Conservation (phyloP, 2,888 invertebrate genomes). For the Lasioglossum morio region DNA sequence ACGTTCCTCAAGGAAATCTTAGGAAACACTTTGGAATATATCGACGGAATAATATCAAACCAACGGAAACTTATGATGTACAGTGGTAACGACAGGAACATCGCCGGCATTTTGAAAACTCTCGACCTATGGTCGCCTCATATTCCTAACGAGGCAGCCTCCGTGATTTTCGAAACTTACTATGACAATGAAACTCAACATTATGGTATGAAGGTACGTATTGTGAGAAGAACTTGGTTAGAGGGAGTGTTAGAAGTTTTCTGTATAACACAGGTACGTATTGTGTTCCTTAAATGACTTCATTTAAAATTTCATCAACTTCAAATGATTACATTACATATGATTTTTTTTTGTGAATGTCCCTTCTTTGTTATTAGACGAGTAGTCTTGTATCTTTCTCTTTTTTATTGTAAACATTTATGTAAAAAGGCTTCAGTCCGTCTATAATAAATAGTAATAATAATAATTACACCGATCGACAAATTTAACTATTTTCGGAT, state of each 20-base stretch:
- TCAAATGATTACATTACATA: too few relatives aligned
- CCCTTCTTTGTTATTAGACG: too few relatives aligned
- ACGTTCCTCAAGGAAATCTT: slow-evolving; percentile 75
- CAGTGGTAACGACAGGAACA: slow-evolving; percentile 78
- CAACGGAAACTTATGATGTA: slow-evolving; percentile 74
- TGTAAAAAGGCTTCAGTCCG: too few relatives aligned
- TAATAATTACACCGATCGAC: too few relatives aligned
- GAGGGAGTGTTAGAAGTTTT: too few relatives aligned
- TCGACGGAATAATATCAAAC: slow-evolving; percentile 16
- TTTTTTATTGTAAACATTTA: too few relatives aligned
- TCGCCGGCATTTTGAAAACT: slow-evolving; percentile 76
- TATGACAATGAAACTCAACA: slow-evolving; percentile 63
- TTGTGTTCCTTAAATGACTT: neutral
- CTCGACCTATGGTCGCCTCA: slow-evolving; percentile 77
- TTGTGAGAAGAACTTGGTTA: neutral
- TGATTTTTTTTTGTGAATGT: too few relatives aligned
- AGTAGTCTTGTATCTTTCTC: too few relatives aligned
- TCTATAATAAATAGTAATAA: too few relatives aligned
- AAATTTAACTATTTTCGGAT: too few relatives aligned
- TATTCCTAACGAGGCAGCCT: slow-evolving; percentile 75
- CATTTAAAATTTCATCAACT: too few relatives aligned
- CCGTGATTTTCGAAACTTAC: slow-evolving; percentile 78
- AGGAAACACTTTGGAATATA: slow-evolving; percentile 64
- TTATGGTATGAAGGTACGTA: slow-evolving; percentile 77
- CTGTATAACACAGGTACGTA: slow-evolving; percentile 66